These are phyloP conservation scores for Characodon lateralis DNA, from an alignment of 2,797 vertebrate genomes.

Conservation along the genomic window DNA sequence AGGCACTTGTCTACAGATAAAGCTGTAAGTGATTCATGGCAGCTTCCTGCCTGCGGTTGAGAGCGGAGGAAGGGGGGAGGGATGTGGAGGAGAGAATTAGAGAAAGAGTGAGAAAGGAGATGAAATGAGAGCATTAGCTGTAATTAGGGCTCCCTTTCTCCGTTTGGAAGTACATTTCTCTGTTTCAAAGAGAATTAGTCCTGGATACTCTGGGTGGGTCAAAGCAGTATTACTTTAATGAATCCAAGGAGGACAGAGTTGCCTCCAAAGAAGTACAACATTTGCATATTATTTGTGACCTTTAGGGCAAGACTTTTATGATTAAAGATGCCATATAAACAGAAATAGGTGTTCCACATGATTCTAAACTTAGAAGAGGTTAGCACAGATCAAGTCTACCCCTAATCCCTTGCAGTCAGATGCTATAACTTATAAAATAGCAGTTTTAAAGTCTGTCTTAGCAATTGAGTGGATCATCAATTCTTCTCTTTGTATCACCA, in stretches of 20 bases:
- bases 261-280: neutral
- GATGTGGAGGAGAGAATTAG: neutral
- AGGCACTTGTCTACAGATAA: slow-evolving; percentile 68
- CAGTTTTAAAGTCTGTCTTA: too few species aligned
- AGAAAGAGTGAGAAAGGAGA: slow-evolving; percentile 35
- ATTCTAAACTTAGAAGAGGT: too few species aligned
- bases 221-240: slow-evolving; percentile 9
- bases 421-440: too few species aligned
- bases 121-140: slow-evolving; percentile 69
- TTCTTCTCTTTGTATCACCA: too few species aligned
- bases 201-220: slow-evolving; percentile 34
- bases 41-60: slow-evolving; percentile 70
- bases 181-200: slow-evolving; percentile 40
- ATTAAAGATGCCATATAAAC: neutral
- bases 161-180: slow-evolving; percentile 55
- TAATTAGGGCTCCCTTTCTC: slow-evolving; percentile 69
- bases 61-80: slow-evolving; percentile 5
- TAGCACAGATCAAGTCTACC: too few species aligned
- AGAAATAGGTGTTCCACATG: neutral
- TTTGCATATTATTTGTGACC: neutral
- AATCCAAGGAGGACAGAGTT: neutral
- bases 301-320: neutral
- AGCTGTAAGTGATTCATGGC: slow-evolving; percentile 70
- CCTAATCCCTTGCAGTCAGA: too few species aligned
- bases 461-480: too few species aligned